phyloP scores from a whole-genome alignment of 2,797 vertebrate species.

The Neosilurus hyrtlii region DNA sequence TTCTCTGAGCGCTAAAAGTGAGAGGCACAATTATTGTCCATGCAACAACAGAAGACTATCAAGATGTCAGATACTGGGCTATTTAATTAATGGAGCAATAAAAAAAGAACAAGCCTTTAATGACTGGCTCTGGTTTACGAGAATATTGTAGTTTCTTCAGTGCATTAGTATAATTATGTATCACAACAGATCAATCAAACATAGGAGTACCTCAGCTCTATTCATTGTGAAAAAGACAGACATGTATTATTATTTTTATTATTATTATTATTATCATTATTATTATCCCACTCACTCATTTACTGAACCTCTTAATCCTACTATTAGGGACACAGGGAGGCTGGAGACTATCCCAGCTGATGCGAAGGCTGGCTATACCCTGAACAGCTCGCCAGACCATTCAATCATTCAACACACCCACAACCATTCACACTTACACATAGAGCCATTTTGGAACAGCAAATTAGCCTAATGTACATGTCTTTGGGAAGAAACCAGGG shows the following conservation, averaged over 20 bases:
- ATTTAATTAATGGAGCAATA: conserved; percentile 24
- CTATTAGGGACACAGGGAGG: too few species aligned
- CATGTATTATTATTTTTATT: neutral
- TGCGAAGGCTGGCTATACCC: too few species aligned
- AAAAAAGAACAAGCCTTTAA: conserved; percentile 13
- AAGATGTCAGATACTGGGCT: neutral
- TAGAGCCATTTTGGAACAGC: too few species aligned
- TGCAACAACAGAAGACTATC: conserved; percentile 7
- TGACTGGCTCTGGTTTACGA: neutral
- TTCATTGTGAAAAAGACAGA: neutral
- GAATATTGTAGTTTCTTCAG: neutral
- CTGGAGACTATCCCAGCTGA: too few species aligned
- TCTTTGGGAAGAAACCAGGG: too few species aligned
- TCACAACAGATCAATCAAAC: neutral
- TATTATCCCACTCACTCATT: too few species aligned
- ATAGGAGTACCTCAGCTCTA: neutral
- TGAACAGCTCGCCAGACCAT: too few species aligned
- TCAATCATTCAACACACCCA: too few species aligned
- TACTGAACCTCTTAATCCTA: too few species aligned
- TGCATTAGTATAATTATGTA: conserved; percentile 5
- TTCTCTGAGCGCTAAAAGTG: conserved; percentile 1
- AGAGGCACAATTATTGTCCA: conserved; percentile 4
- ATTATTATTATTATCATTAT: too few species aligned
- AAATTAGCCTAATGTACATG: too few species aligned
- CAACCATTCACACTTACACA: too few species aligned